Evolutionary conservation across 2,888 invertebrate genomes (phyloP).

Genomic region (Hyles lineata): DNA sequence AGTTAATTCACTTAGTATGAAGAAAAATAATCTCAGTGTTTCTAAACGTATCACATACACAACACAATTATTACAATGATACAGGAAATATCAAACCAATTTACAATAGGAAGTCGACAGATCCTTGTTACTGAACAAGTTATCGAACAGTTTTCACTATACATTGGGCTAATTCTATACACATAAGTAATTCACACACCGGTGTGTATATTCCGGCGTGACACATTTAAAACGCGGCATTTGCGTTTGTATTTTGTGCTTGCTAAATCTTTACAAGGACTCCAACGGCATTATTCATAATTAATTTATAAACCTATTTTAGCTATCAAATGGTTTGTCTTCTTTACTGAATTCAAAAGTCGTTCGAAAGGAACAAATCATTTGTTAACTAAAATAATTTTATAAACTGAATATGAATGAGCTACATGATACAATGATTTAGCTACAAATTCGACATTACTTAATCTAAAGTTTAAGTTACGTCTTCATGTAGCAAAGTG

Average conservation of each 20-base stretch:
- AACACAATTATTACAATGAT: background rate
- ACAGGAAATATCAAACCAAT: background rate
- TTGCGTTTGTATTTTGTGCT: background rate
- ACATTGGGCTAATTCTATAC: background rate
- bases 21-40: no score
- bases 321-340: no score
- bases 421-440: no score
- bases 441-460: no score
- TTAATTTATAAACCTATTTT: no score
- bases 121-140: background rate
- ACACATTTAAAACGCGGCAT: background rate
- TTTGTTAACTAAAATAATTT: no score
- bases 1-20: no score
- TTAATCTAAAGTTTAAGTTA: no score
- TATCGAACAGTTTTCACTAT: background rate
- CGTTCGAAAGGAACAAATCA: no score
- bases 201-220: background rate
- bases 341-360: no score
- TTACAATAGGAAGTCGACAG: background rate
- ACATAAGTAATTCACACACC: background rate
- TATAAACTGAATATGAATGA: no score
- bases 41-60: background rate
- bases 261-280: background rate
- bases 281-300: background rate
- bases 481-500: no score